Conservation (phyloP, 2,888 invertebrate species). For the Seira ritae region DNA sequence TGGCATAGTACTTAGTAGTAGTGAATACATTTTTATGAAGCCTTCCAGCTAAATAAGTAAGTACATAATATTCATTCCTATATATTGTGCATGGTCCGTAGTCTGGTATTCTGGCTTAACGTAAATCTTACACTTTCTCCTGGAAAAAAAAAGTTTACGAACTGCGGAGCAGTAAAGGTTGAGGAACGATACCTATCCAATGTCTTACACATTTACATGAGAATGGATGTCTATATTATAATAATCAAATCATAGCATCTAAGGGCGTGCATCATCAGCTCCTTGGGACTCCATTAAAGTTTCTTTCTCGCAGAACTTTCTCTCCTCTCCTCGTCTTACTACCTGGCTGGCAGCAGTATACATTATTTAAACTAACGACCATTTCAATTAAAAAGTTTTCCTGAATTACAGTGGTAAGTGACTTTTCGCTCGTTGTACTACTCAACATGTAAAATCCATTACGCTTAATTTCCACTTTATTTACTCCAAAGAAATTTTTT, state of each 20-base stretch:
- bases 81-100: too few relatives aligned
- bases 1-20: too few relatives aligned
- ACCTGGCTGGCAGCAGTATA: slow-evolving; percentile 13
- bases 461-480: slow-evolving; percentile 62
- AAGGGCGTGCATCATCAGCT: not conserved
- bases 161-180: not conserved
- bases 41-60: too few relatives aligned
- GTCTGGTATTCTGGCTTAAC: too few relatives aligned
- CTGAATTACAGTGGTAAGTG: slow-evolving; percentile 52
- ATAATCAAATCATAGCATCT: slow-evolving; percentile 12
- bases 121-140: not conserved
- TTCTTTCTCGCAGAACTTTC: not conserved
- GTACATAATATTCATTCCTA: too few relatives aligned
- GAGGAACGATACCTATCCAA: not conserved
- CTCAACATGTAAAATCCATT: slow-evolving; percentile 66
- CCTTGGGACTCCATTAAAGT: slow-evolving; percentile 12
- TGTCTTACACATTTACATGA: not conserved
- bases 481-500: slow-evolving; percentile 12
- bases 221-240: not conserved
- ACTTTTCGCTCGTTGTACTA: slow-evolving; percentile 50
- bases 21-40: too few relatives aligned
- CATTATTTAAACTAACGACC: slow-evolving; percentile 62
- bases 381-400: slow-evolving; percentile 61
- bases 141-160: not conserved
- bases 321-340: not conserved